Percentiles rank a stretch among this genome's conserved stretches.
Conservation (phyloP, 2,113 vertebrate genomes). For the Ciconia stormi region DNA sequence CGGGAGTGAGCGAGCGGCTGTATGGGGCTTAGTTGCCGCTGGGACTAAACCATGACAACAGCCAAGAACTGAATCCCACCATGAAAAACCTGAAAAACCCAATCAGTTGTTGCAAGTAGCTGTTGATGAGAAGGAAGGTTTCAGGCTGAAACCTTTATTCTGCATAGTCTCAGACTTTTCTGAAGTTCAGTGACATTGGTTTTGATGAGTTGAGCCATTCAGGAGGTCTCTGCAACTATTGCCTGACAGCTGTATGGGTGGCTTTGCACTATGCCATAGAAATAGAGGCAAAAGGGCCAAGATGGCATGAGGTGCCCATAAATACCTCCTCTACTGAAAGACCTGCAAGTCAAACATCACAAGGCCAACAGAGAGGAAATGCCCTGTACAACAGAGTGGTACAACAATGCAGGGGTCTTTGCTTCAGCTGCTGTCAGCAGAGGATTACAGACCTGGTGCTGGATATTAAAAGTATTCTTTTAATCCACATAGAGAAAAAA, state of each 20-base stretch:
- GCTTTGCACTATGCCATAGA: background rate
- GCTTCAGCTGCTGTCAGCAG: background rate
- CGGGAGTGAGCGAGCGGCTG: too few relatives aligned
- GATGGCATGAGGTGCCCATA: background rate
- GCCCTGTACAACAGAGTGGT: rapidly evolving
- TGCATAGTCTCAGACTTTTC: background rate
- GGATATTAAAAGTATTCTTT: background rate
- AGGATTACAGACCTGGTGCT: background rate
- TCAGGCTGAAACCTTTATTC: background rate
- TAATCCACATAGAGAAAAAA: background rate
- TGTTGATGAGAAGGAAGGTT: background rate
- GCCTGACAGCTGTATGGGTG: background rate
- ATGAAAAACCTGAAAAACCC: background rate
- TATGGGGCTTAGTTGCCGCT: too few relatives aligned
- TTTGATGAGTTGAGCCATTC: background rate
- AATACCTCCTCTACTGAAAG: background rate
- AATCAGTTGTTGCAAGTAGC: background rate
- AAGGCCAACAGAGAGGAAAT: background rate
- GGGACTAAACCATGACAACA: too few relatives aligned
- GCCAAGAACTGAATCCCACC: background rate
- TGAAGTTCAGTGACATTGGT: background rate
- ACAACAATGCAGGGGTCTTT: background rate
- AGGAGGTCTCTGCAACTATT: background rate
- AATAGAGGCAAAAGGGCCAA: background rate
- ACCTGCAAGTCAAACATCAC: background rate